Percentiles rank a stretch among this genome's conserved stretches.
These are phyloP conservation scores for Actinostola sp. DNA, from an alignment of 92 coral and sea anemone species.

Conservation along the genomic window DNA sequence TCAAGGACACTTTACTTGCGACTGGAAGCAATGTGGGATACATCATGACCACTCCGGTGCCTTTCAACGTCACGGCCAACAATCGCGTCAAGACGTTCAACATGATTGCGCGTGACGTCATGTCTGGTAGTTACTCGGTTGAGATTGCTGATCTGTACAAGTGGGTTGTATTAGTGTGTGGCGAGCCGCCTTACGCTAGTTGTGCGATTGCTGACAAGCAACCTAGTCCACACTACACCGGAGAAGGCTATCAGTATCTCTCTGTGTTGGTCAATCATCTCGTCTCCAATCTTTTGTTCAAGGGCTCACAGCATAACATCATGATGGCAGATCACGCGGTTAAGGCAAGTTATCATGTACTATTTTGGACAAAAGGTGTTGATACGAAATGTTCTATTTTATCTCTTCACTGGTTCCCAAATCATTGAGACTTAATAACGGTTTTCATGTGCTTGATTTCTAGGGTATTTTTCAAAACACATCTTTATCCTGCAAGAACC, in stretches of 20 bases:
- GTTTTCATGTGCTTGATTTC: background rate
- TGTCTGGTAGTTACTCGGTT: slow-evolving; percentile 8
- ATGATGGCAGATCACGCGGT: background rate
- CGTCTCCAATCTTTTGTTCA: background rate
- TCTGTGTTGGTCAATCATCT: slow-evolving; percentile 13
- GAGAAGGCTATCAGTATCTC: slow-evolving; percentile 32
- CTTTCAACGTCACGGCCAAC: slow-evolving; percentile 52
- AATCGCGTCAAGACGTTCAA: slow-evolving; percentile 66
- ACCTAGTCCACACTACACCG: slow-evolving; percentile 53
- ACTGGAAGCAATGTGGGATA: slow-evolving; percentile 72
- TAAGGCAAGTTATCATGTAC: background rate
- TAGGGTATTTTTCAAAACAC: background rate
- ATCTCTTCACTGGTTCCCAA: background rate
- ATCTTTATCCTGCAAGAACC: slow-evolving; percentile 36
- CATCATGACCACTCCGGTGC: slow-evolving; percentile 79
- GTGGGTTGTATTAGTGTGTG: slow-evolving; percentile 55
- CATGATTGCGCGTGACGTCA: slow-evolving; percentile 54
- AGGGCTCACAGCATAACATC: background rate
- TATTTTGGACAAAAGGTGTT: background rate
- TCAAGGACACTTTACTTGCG: slow-evolving; percentile 51
- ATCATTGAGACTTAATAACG: background rate
- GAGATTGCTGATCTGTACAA: slow-evolving; percentile 65
- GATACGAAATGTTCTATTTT: no score
- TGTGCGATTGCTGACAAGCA: slow-evolving; percentile 65
- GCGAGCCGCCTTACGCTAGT: slow-evolving; percentile 28